Conservation (phyloP, 2,797 vertebrate genomes). For the Merluccius polli region DNA sequence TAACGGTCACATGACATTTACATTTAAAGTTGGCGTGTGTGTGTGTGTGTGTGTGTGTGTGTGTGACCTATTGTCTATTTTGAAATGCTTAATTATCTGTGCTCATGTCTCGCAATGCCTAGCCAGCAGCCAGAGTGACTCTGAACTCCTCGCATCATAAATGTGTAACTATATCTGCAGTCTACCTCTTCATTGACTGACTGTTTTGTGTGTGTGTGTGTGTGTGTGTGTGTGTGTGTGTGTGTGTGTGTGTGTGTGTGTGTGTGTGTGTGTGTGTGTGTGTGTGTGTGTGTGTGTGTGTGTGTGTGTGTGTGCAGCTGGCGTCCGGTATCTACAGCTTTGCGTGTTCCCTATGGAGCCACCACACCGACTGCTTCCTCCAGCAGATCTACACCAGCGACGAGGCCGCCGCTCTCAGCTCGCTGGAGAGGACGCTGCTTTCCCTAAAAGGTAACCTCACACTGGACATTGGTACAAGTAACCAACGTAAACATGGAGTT, state of each 20-base stretch:
- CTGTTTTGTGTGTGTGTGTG: conserved; percentile 6
- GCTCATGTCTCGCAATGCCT: neutral
- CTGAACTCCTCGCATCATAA: too few species aligned
- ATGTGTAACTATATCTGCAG: neutral
- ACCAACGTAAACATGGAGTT: too few species aligned
- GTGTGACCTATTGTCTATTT: conserved; percentile 54
- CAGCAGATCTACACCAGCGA: conserved; percentile 82
- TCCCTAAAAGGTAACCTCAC: conserved; percentile 87
- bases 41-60: conserved; percentile 50
- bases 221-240: conserved; percentile 5
- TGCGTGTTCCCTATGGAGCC: conserved; percentile 93
- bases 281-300: conserved; percentile 24
- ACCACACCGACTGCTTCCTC: conserved; percentile 93
- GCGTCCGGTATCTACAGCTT: conserved; percentile 94
- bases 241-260: conserved; percentile 6
- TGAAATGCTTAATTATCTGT: neutral
- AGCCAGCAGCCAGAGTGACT: too few species aligned
- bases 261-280: conserved; percentile 7
- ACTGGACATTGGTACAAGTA: neutral
- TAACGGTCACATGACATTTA: too few species aligned
- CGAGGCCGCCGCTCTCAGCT: conserved; percentile 79
- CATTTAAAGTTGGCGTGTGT: conserved; percentile 11
- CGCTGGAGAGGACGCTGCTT: conserved; percentile 88
- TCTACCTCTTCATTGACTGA: neutral
- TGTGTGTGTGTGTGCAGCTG: conserved; percentile 75